Evolutionary conservation across 2,113 vertebrate species (phyloP).

Genomic region (Otolemur garnettii): DNA sequence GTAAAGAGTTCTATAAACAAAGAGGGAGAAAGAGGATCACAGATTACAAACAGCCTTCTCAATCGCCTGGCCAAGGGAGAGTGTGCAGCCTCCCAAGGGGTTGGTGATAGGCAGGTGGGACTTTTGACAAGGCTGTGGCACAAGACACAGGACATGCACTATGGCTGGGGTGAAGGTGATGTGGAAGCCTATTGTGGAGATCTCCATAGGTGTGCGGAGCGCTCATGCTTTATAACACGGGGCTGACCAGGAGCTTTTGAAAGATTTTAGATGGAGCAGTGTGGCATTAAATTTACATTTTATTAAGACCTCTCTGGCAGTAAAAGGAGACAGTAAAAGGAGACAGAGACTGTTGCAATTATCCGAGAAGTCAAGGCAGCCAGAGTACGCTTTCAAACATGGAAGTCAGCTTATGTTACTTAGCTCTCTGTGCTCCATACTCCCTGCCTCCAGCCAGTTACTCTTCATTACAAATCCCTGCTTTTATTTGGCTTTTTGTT

Average conservation of each 20-base stretch:
- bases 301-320: not conserved
- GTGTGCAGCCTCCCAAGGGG: too few relatives aligned
- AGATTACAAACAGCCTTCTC: not conserved
- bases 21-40: not conserved
- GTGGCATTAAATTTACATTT: not conserved
- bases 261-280: not conserved
- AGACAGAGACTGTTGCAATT: not conserved
- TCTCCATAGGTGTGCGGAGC: not conserved
- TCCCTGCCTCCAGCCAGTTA: fast-evolving
- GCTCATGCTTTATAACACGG: not conserved
- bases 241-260: not conserved
- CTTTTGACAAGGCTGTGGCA: fast-evolving
- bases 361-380: constrained; percentile 15
- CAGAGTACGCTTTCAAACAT: not conserved
- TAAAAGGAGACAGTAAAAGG: not conserved
- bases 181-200: fast-evolving
- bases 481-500: not conserved
- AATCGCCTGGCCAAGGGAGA: not conserved
- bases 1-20: not conserved
- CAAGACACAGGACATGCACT: fast-evolving
- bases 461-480: not conserved
- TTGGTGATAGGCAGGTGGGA: not conserved
- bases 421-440: not conserved
- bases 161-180: fast-evolving
- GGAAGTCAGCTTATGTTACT: not conserved